Evolutionary conservation across 2,888 invertebrate genomes (phyloP), one percentile per base, ranked within the genome.

Genomic region (Girardia tigrina): DNA sequence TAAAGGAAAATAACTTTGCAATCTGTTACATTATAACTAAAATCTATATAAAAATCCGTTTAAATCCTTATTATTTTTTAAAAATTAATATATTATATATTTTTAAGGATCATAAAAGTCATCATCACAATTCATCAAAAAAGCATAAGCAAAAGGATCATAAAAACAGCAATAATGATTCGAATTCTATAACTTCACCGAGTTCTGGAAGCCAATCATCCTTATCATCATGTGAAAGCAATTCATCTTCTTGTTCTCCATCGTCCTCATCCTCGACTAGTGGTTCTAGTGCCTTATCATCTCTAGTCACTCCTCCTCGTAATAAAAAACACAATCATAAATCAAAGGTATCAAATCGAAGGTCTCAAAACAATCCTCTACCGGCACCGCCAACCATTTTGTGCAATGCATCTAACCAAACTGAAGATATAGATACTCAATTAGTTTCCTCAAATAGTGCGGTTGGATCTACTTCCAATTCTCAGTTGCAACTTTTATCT

Each of bases 321-420:
- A 56, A 56, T 23, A 56, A 56, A 16, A 56, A 56, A 56, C 56
- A 56, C 56, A 56, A 56, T 16, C 56, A 56, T 23, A 56, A 56
- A 16, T 23, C n/a, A 56, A 56, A 56, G n/a, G n/a, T 23, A 20
- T 56, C n/a, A 56, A 56, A 56, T 56, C n/a, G 56, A 56, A 56
- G 56, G n/a, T 56, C 56, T 56, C 56, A 56, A 56, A 56, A 56
- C 23, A 56, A 56, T 26, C 74, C 36, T 2, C 28, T 69, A 23
- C 74, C 74, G 23, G 36, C 36, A 42, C 42, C 74, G 12, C 74
- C 74, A 20, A 36, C 36, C 26, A 36, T 74, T 12, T 20, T 74
- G n/a, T 74, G 74, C 26, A 74, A 74, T 42, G 74, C 74, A 1
- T 42, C 42, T 1, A 74, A 74, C 20, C 74, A 74, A 42, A 74